These are phyloP conservation scores for Channa striata DNA, from an alignment of 2,797 vertebrate genomes.

Conservation along the genomic window DNA sequence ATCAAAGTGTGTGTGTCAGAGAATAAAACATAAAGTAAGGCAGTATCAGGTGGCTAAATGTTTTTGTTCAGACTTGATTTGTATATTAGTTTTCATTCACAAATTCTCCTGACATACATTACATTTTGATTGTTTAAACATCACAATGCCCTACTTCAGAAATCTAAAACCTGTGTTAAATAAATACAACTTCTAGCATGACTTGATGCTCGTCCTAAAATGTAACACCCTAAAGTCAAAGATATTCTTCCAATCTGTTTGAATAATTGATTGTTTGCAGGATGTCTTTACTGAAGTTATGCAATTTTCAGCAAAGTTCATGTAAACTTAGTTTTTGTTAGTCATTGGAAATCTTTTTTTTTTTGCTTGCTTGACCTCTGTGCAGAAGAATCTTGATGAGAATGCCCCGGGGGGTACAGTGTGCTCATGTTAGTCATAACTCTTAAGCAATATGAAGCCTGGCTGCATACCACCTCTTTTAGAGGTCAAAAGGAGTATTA, in stretches of 20 bases:
- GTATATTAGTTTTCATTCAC: constrained; percentile 23
- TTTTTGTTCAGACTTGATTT: constrained; percentile 12
- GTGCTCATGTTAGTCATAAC: constrained; percentile 36
- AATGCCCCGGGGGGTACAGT: constrained; percentile 21
- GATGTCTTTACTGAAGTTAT: neutral
- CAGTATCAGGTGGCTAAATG: constrained; percentile 1
- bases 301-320: neutral
- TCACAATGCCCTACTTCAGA: neutral
- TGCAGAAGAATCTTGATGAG: constrained; percentile 29
- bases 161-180: neutral
- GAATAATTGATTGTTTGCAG: neutral
- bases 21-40: constrained; percentile 24
- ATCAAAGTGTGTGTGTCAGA: constrained; percentile 21
- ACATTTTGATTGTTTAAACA: neutral
- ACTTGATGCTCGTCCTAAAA: constrained; percentile 48
- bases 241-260: constrained; percentile 15
- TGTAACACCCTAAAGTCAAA: constrained; percentile 54
- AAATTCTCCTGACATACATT: neutral
- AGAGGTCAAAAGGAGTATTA: constrained; percentile 17
- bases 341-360: constrained; percentile 13
- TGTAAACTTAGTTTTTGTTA: constrained; percentile 1
- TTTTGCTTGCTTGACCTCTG: constrained; percentile 10
- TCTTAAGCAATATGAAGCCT: constrained; percentile 37
- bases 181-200: neutral
- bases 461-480: constrained; percentile 43